Conservation (phyloP, 2,888 invertebrate species). For the Spilosoma lubricipeda region DNA sequence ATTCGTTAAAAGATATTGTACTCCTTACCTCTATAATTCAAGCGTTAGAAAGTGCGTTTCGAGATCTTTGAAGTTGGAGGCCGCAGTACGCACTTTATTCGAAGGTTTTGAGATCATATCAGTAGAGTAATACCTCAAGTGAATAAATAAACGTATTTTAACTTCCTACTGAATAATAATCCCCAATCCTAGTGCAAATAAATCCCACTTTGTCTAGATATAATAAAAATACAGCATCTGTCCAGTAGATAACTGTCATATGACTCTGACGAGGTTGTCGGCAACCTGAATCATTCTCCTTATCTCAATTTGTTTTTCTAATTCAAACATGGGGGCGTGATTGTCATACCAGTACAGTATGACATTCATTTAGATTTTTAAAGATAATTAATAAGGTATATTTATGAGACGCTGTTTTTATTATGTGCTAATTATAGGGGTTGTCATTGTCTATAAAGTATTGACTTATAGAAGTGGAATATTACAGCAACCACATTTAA, state of each 20-base stretch:
- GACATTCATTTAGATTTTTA: neutral
- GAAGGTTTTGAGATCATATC: neutral
- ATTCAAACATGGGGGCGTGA: conserved; percentile 11
- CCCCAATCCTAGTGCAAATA: neutral
- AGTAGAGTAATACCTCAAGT: neutral
- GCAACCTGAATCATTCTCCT: conserved; percentile 13
- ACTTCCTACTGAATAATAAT: neutral
- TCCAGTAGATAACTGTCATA: conserved; percentile 12
- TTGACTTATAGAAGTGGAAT: neutral
- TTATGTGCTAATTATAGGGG: neutral
- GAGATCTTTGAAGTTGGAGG: neutral
- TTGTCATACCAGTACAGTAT: neutral
- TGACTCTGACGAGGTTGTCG: neutral
- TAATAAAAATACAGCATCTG: neutral
- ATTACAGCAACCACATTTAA: neutral
- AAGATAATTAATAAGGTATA: neutral
- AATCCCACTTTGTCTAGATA: neutral
- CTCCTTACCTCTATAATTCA: too few relatives aligned
- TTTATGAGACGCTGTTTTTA: neutral
- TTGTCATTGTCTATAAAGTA: neutral
- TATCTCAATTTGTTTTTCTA: conserved; percentile 8
- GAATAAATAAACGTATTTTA: neutral
- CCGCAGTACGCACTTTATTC: too few relatives aligned
- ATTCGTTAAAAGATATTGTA: too few relatives aligned
- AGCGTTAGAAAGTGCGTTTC: neutral